Base-by-base conservation (phyloP, 1,140 invertebrate species). In the Heliothis virescens region DNA sequence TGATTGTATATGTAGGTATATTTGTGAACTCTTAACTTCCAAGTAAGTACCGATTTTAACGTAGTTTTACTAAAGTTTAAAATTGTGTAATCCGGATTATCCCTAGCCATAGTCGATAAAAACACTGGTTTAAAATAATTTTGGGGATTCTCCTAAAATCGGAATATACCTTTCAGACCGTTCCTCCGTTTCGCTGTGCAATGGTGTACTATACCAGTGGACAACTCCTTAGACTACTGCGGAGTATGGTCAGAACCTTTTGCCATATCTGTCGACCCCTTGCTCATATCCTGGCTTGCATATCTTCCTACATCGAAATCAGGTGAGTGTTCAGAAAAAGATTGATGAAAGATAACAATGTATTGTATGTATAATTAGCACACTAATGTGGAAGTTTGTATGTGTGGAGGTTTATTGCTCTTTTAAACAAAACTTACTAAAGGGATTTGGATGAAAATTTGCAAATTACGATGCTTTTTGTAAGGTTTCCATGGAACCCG, bases 271-370 rank as follows among this genome's bases (percentile, higher is more conserved):
- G 34, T 90, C 0, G 92, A 94, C 76, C 91, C 92, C 0, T 76
- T 94, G 50, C 73, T 94, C 7, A 79, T 90, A 7, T 84, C 84
- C 1, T 92, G 89, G 87, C 84, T 92, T 2, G 83, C 87, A 0
- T 92, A 94, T 77, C 79, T 79, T 16, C 89, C 90, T 5, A 80
- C 69, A 62, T 2, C 81, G 0, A 85, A 79, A 16, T 29, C 79
- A 29, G 72, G 79, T 85, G 18, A 77, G 41, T 67, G 11, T 21
- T 7, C 0, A 41, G 5, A 18, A n/a, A n/a, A n/a, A n/a, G n/a
- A n/a, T n/a, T n/a, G n/a, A n/a, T n/a, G n/a, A n/a, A 11, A 63
- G 1, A 50, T 48, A 1, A n/a, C 12, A 10, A 16, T 1, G 15
- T 60, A 13, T 21, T 13, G n/a, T n/a, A n/a, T n/a, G n/a, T n/a